Base-by-base conservation (phyloP, 2,888 invertebrate species). In the Amphipyra berbera region DNA sequence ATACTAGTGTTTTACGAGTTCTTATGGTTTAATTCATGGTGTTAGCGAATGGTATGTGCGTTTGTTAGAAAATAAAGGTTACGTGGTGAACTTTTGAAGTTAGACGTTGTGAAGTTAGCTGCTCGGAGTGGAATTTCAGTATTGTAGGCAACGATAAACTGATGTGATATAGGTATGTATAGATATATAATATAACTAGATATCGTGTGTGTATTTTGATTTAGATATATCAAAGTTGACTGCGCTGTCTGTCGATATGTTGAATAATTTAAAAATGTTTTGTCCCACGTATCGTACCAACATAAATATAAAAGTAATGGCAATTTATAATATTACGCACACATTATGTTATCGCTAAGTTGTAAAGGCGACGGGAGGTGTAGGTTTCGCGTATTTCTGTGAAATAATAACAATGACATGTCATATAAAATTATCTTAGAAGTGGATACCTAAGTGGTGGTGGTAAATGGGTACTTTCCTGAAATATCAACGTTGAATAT, bases 101-200 rank as follows among this genome's bases (percentile, higher is more conserved):
- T 48, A 40, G 54, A 48, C 48, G 53, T 58, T 49, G 74, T 76
- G 68, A 74, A 74, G 73, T 82, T 41, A 9, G 44, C 37, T 44
- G 53, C 56, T 60, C 41, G 41, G 46, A 40, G 57, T 57, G 15
- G 44, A 50, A 53, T 58, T 74, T 65, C 37, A 65, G 54, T 15
- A 37, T 50, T 50, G 50, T 44, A 40, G 47, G 15, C 45, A 27
- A 46, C 56, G 60, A 62, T 56, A 69, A 44, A 54, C 40, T 37
- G 8, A 15, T 58, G 30, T 50, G 10, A n/a, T 42, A 70, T 58
- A 64, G 70, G 65, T 71, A 75, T 40, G 71, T 62, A 61, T 27
- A 48, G 1, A 41, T 52, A 41, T 35, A 30, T 4, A 4, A 30
- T 30, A 30, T 46, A 40, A 21, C 8, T 57, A 12, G 13, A 42